These are phyloP conservation scores for Dryadula phaetusa DNA, from an alignment of 2,888 invertebrate species.

Conservation along the genomic window DNA sequence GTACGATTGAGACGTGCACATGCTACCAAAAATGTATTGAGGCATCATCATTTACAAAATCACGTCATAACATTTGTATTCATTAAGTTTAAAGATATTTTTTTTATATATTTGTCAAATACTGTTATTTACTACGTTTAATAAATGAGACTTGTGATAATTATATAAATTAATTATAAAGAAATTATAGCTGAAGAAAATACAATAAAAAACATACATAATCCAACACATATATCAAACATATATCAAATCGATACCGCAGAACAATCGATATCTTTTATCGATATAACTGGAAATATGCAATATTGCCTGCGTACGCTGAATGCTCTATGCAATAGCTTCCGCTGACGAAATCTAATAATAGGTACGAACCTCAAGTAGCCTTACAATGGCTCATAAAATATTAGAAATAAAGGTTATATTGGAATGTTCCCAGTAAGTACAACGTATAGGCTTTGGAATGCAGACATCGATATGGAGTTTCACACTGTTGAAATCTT, in stretches of 20 bases:
- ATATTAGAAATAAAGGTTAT: constrained; percentile 20
- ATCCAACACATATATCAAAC: too few species aligned
- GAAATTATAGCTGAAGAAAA: too few species aligned
- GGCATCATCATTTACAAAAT: too few species aligned
- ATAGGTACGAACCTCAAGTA: constrained; percentile 44
- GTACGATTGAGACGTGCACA: background rate
- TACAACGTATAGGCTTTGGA: constrained; percentile 43
- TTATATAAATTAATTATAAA: too few species aligned
- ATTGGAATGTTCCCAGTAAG: constrained; percentile 24
- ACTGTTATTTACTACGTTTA: too few species aligned
- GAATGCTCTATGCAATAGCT: constrained; percentile 51
- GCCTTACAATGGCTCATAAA: constrained; percentile 32
- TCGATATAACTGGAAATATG: constrained; percentile 48
- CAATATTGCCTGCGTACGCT: constrained; percentile 49
- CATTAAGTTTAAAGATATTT: too few species aligned
- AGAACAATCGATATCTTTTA: constrained; percentile 40
- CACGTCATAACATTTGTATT: too few species aligned
- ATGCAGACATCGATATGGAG: constrained; percentile 49
- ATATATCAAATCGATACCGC: constrained; percentile 7
- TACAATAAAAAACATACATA: too few species aligned
- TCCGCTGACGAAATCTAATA: constrained; percentile 57
- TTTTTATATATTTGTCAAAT: too few species aligned
- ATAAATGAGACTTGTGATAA: too few species aligned
- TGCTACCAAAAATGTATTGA: too few species aligned
- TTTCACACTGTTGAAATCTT: constrained; percentile 43